Percentiles rank a stretch among this genome's conserved stretches.
Evolutionary conservation across 1,140 invertebrate genomes (phyloP).

Genomic region (Lordiphosa stackelbergi): DNA sequence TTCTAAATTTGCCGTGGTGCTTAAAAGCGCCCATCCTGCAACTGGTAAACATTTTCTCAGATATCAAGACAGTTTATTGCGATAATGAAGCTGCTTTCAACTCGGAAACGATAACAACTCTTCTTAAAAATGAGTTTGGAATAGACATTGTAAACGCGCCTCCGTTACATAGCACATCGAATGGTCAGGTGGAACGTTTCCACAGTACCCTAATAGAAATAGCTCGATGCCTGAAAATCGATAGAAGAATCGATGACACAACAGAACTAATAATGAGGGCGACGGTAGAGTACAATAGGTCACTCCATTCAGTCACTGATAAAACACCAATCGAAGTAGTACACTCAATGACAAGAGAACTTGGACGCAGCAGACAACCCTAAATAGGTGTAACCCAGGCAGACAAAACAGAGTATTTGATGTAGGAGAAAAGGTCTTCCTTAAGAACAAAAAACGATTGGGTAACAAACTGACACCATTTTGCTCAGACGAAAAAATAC

Average conservation of each 20-base stretch:
- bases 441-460: neutral
- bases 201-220: conserved; percentile 17
- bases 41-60: too few relatives aligned
- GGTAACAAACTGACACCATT: neutral
- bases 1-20: too few relatives aligned
- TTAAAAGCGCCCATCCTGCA: too few relatives aligned
- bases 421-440: neutral
- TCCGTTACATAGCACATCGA: conserved; percentile 14
- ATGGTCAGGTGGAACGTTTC: conserved; percentile 20
- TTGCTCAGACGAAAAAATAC: neutral
- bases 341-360: neutral
- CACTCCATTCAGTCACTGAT: conserved; percentile 8
- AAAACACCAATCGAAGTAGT: conserved; percentile 1
- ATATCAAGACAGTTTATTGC: too few relatives aligned
- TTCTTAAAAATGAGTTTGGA: conserved; percentile 1
- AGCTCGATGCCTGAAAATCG: conserved; percentile 13
- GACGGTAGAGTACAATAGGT: conserved; percentile 10
- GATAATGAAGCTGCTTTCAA: too few relatives aligned
- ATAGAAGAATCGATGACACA: conserved; percentile 7
- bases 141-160: conserved; percentile 14
- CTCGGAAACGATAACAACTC: conserved; percentile 1
- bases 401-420: neutral
- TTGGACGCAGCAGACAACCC: neutral
- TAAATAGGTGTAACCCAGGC: neutral
- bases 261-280: conserved; percentile 3